phyloP scores from a whole-genome alignment of 2,113 vertebrate species.

The Stigmatopora nigra region DNA sequence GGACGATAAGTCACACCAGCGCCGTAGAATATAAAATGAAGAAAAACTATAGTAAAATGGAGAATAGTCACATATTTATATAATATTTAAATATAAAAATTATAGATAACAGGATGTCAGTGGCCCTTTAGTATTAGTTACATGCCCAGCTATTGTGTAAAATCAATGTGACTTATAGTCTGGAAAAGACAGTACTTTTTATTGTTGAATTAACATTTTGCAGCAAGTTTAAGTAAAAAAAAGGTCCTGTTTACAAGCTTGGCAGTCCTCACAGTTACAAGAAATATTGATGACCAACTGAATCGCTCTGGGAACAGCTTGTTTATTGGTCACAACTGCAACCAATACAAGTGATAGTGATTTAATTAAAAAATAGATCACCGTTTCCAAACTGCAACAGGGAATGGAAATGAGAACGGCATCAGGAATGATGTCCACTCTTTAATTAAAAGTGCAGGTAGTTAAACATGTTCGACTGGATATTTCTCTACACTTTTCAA shows the following conservation, averaged over 20 bases:
- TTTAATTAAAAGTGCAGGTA: background rate
- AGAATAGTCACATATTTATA: too few species aligned
- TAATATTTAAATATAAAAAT: too few species aligned
- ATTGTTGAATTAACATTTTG: background rate
- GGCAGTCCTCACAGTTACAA: background rate
- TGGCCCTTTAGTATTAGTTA: too few species aligned
- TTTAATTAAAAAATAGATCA: conserved; percentile 6
- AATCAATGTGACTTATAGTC: too few species aligned
- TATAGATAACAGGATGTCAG: too few species aligned
- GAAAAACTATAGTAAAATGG: too few species aligned
- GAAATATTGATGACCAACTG: background rate
- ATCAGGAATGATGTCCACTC: background rate
- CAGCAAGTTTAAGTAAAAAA: background rate
- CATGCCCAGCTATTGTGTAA: too few species aligned
- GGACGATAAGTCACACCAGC: too few species aligned
- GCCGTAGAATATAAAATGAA: too few species aligned
- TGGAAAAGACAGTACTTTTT: too few species aligned
- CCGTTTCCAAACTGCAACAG: background rate
- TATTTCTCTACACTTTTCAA: background rate
- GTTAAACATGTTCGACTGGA: background rate
- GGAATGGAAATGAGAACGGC: background rate
- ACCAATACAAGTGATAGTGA: background rate
- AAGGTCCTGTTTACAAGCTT: background rate
- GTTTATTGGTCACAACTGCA: conserved; percentile 5
- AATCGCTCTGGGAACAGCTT: conserved; percentile 2